phyloP scores from a whole-genome alignment of 1,140 invertebrate genomes.

The Heliconius nattereri region DNA sequence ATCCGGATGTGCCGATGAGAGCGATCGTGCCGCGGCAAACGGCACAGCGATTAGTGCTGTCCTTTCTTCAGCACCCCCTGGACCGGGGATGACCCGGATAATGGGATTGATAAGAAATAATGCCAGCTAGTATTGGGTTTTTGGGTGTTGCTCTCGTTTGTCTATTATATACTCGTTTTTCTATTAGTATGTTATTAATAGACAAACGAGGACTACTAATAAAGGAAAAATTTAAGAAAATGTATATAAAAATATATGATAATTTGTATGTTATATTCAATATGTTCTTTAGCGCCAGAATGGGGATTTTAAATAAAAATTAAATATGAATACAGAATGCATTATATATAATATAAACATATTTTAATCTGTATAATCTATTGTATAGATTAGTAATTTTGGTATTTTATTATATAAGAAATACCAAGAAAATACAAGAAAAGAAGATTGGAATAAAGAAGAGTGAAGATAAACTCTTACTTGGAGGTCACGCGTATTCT shows the following conservation, averaged over 20 bases:
- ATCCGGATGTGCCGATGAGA: slow-evolving; percentile 56
- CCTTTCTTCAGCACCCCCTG: slow-evolving; percentile 52
- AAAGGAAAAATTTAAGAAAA: neutral
- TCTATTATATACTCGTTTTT: neutral
- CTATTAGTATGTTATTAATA: neutral
- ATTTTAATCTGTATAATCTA: neutral
- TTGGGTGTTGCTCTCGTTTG: neutral
- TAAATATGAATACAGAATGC: too few relatives aligned
- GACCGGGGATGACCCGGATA: slow-evolving; percentile 56
- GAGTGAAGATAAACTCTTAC: slow-evolving; percentile 63
- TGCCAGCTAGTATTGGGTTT: slow-evolving; percentile 15
- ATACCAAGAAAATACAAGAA: too few relatives aligned
- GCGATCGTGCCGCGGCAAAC: slow-evolving; percentile 67
- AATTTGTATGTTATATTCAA: too few relatives aligned
- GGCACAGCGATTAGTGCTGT: slow-evolving; percentile 68
- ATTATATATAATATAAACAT: too few relatives aligned
- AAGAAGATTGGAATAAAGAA: slow-evolving; percentile 4
- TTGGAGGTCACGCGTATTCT: slow-evolving; percentile 96
- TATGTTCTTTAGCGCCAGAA: too few relatives aligned
- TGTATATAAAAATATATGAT: too few relatives aligned
- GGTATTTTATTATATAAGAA: too few relatives aligned
- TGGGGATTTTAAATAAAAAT: too few relatives aligned
- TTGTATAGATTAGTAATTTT: neutral
- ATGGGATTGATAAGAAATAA: slow-evolving; percentile 66
- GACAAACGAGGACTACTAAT: too few relatives aligned